Evolutionary conservation across 2,797 vertebrate genomes (phyloP), one percentile per base, ranked within the genome.

Genomic region (Characodon lateralis): DNA sequence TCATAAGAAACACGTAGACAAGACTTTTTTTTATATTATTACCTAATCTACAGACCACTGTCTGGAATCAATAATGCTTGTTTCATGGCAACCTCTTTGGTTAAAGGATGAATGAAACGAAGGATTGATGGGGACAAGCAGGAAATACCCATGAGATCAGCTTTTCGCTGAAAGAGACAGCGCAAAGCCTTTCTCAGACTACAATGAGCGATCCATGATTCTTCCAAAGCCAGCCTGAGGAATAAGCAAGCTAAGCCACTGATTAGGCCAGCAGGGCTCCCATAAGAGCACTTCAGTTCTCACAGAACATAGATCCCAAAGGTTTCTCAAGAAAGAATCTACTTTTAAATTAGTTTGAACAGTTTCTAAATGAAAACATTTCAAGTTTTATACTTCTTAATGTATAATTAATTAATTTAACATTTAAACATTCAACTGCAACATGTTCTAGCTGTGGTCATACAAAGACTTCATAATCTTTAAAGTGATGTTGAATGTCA

Each of bases 71-170:
- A 26, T 12, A 31, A 68, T 43, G 73, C 78, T 83, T 71, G 83
- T 88, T 87, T 87, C 84, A 83, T 85, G 82, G 87, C 84, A 91
- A 87, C 88, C 77, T 79, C 76, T 71, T 58, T 39, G 79, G 79
- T 81, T 28, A 56, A 85, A 89, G 85, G 88, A 92, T 86, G 82
- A 88, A 91, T 87, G 82, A 86, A 72, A 76, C 78, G 48, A 81
- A 66, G 77, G 43, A 72, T 22, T 41, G 56, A 71, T 55, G 59
- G 75, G 28, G 58, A 24, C 6, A 51, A 72, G 31, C 59, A 78
- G 78, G 59, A 71, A 82, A 80, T 35, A 66, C 71, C 73, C 76
- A 75, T 55, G 74, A 43, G 65, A 79, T 79, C 55, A 31, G 76
- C 41, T 68, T 79, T 78, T 84, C 78, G 79, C 50, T 86, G 74